Evolutionary conservation across 2,797 vertebrate genomes (phyloP).

Genomic region (Nannoperca obscura): DNA sequence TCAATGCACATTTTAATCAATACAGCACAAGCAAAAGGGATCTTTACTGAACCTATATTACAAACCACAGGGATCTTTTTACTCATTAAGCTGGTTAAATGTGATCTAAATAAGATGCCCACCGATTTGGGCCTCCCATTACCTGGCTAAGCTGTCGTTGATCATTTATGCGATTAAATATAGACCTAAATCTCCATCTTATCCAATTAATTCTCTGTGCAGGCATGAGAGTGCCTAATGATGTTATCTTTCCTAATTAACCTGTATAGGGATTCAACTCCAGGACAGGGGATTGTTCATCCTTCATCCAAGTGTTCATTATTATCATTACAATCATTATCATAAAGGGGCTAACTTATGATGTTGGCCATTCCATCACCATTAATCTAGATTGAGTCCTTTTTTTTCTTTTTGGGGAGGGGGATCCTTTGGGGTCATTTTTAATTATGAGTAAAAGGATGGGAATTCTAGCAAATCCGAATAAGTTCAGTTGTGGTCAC

Average conservation of each 20-base stretch:
- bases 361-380: constrained; percentile 81
- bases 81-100: constrained; percentile 81
- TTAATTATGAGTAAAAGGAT: constrained; percentile 82
- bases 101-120: constrained; percentile 85
- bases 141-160: constrained; percentile 79
- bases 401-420: constrained; percentile 57
- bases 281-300: constrained; percentile 86
- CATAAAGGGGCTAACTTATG: constrained; percentile 85
- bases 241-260: constrained; percentile 93
- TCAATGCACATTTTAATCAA: constrained; percentile 63
- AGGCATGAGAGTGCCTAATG: constrained; percentile 88
- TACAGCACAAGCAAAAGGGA: constrained; percentile 14
- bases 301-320: constrained; percentile 88
- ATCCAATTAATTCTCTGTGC: constrained; percentile 88
- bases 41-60: constrained; percentile 49
- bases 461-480: constrained; percentile 71
- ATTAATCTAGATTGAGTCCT: constrained; percentile 85
- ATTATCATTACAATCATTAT: constrained; percentile 88
- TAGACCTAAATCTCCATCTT: constrained; percentile 85
- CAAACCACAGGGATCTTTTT: constrained; percentile 61
- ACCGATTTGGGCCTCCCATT: constrained; percentile 74
- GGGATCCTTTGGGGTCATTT: constrained; percentile 83
- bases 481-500: constrained; percentile 76
- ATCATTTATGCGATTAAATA: constrained; percentile 88
- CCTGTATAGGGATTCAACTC: constrained; percentile 88